Evolutionary conservation across 2,113 vertebrate species (phyloP).

Genomic region (Gracilinanus agilis): DNA sequence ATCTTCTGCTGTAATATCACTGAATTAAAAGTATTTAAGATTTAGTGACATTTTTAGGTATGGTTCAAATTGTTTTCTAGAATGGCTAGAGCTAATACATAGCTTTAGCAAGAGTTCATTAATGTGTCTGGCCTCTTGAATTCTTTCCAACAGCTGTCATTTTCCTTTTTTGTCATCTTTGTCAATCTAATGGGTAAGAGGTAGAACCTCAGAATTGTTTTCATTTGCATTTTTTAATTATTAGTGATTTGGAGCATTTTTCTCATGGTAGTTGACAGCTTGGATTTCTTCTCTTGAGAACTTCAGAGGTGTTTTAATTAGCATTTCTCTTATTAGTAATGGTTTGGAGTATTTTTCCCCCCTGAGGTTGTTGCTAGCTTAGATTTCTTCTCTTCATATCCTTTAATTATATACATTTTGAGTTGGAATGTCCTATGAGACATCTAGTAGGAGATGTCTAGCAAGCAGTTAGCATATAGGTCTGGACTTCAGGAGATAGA

Average conservation of each 20-base stretch:
- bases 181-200: slow-evolving; percentile 7
- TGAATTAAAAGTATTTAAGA: neutral
- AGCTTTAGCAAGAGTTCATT: neutral
- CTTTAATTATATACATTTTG: neutral
- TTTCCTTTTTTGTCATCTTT: neutral
- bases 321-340: neutral
- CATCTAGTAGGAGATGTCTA: neutral
- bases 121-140: neutral
- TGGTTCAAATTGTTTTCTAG: neutral
- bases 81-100: neutral
- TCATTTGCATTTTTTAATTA: slow-evolving; percentile 7
- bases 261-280: neutral
- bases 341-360: neutral
- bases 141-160: neutral
- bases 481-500: neutral
- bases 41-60: neutral
- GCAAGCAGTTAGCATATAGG: neutral
- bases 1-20: neutral
- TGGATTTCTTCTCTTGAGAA: slow-evolving; percentile 8
- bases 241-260: slow-evolving; percentile 1
- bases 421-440: neutral
- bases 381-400: neutral
- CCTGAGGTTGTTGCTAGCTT: neutral
- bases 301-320: neutral
- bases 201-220: neutral